Evolutionary conservation across 2,797 vertebrate species (phyloP).

Genomic region (Syndactyla subalaris): DNA sequence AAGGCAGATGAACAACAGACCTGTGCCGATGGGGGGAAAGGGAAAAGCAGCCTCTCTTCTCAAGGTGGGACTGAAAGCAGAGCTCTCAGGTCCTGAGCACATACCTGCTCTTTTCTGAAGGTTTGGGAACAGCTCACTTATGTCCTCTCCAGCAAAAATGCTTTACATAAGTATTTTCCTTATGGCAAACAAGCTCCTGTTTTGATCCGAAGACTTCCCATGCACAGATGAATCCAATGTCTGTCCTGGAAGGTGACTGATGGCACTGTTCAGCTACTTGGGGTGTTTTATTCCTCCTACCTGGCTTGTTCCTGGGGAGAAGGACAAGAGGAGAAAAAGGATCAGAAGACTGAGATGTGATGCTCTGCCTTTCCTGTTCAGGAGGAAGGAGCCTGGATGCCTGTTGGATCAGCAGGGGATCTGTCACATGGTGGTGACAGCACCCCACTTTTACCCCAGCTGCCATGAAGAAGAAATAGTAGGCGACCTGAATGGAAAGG

Average conservation of each 20-base stretch:
- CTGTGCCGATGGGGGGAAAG: rapidly evolving
- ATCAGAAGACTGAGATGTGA: background rate
- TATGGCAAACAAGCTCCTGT: background rate
- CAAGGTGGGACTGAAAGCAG: background rate
- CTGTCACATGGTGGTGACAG: too few relatives aligned
- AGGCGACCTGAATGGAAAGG: rapidly evolving
- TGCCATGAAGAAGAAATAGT: rapidly evolving
- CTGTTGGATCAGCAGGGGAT: background rate
- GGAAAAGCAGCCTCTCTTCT: background rate
- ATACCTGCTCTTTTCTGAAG: background rate
- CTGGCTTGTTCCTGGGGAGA: background rate
- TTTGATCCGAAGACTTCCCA: background rate
- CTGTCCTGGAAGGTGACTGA: background rate
- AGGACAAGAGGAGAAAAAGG: background rate
- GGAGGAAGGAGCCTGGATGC: background rate
- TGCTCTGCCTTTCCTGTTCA: background rate
- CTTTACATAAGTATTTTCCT: background rate
- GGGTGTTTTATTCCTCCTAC: background rate
- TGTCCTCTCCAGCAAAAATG: background rate
- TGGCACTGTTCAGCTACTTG: background rate
- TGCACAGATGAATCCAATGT: background rate
- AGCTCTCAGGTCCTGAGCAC: background rate
- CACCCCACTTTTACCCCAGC: background rate
- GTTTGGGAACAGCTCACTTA: rapidly evolving
- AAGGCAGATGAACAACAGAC: background rate